These are phyloP conservation scores for Aproaerema taeniolella DNA, from an alignment of 2,888 invertebrate genomes.

Conservation along the genomic window DNA sequence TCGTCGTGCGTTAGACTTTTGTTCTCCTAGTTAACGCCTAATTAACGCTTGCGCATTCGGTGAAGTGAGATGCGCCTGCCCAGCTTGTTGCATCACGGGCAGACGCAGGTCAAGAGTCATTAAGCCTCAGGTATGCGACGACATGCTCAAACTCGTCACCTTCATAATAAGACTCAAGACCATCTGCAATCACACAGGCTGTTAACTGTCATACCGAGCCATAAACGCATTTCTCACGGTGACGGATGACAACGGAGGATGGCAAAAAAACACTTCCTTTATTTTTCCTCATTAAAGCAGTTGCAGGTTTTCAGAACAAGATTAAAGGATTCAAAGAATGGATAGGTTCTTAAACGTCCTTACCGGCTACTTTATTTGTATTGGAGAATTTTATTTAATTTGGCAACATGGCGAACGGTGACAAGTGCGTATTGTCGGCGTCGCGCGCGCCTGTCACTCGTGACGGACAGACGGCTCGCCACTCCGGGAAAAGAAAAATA, in stretches of 20 bases:
- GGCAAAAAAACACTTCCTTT: slow-evolving; percentile 40
- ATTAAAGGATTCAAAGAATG: slow-evolving; percentile 37
- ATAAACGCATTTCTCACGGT: slow-evolving; percentile 39
- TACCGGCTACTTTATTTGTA: slow-evolving; percentile 46
- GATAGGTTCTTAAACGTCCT: slow-evolving; percentile 30
- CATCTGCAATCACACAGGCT: slow-evolving; percentile 42
- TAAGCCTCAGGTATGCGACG: slow-evolving; percentile 29
- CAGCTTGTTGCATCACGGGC: slow-evolving; percentile 28
- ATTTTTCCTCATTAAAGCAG: slow-evolving; percentile 45
- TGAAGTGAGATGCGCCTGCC: slow-evolving; percentile 26
- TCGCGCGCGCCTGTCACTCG: slow-evolving; percentile 45
- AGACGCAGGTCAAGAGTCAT: slow-evolving; percentile 23
- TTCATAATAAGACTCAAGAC: slow-evolving; percentile 31
- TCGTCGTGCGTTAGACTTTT: slow-evolving; percentile 39
- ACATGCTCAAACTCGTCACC: slow-evolving; percentile 29
- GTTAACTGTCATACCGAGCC: slow-evolving; percentile 35
- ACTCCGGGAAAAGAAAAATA: slow-evolving; percentile 40
- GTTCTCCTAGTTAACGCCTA: slow-evolving; percentile 44
- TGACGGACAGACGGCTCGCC: slow-evolving; percentile 49
- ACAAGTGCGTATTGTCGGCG: slow-evolving; percentile 44
- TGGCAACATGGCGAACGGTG: slow-evolving; percentile 48
- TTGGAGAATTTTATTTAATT: slow-evolving; percentile 52
- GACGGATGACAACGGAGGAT: slow-evolving; percentile 35
- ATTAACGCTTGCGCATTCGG: slow-evolving; percentile 34
- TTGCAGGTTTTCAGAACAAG: slow-evolving; percentile 37